Evolutionary conservation across 2,888 invertebrate species (phyloP).

Genomic region (Sarcophaga variegata): DNA sequence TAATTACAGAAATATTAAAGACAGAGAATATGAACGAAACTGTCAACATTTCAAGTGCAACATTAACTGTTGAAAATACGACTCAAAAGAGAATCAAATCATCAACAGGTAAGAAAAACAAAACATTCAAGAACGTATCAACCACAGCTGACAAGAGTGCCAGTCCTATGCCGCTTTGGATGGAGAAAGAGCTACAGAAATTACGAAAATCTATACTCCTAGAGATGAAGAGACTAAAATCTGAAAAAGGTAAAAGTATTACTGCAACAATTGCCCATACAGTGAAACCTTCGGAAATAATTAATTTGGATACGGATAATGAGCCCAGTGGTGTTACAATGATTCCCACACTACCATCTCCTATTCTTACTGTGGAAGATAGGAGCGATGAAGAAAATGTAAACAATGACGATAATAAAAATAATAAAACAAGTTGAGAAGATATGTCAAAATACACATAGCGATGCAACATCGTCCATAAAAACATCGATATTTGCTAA

Average conservation of each 20-base stretch:
- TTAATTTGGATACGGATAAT: slow-evolving; percentile 73
- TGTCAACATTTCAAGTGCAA: background rate
- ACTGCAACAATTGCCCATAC: slow-evolving; percentile 50
- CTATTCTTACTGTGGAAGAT: slow-evolving; percentile 76
- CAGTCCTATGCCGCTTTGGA: slow-evolving; percentile 71
- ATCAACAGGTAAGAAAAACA: slow-evolving; percentile 24
- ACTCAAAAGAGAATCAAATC: background rate
- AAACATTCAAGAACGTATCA: slow-evolving; percentile 19
- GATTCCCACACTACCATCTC: slow-evolving; percentile 77
- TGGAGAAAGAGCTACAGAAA: slow-evolving; percentile 74
- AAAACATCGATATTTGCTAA: no score
- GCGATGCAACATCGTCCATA: no score
- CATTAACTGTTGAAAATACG: background rate
- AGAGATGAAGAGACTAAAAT: slow-evolving; percentile 76
- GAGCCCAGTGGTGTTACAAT: slow-evolving; percentile 78
- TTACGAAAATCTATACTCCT: slow-evolving; percentile 74
- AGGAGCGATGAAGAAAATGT: slow-evolving; percentile 71
- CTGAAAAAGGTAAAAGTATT: slow-evolving; percentile 71
- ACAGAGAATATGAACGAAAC: background rate
- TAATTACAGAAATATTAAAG: background rate
- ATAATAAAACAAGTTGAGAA: background rate
- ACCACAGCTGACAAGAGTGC: background rate
- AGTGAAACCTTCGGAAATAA: slow-evolving; percentile 66
- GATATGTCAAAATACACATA: no score
- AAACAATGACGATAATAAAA: slow-evolving; percentile 71